These are phyloP conservation scores for Leptopilina clavipes DNA, from an alignment of 1,140 invertebrate genomes.

Conservation along the genomic window DNA sequence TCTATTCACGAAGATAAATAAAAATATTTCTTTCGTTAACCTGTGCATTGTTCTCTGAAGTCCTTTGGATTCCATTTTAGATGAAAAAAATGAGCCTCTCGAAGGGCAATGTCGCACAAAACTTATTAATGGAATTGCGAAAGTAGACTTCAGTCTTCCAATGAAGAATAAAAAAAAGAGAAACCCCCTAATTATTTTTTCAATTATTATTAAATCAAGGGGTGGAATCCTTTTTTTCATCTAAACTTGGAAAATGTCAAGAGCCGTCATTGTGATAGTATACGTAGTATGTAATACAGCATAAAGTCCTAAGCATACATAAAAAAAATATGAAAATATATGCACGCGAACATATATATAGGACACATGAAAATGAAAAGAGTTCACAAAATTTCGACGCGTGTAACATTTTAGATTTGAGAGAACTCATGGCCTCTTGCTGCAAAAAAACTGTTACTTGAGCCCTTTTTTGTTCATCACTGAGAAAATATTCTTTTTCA, in stretches of 20 bases:
- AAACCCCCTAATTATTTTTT: constrained; percentile 37
- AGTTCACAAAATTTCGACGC: background rate
- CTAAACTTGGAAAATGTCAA: constrained; percentile 56
- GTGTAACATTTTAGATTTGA: constrained; percentile 2
- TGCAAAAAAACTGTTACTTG: background rate
- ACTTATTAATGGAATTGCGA: constrained; percentile 28
- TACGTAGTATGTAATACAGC: constrained; percentile 63
- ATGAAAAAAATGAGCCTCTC: background rate
- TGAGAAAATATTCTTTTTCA: background rate
- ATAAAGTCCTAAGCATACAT: constrained; percentile 63
- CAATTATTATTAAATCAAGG: constrained; percentile 4
- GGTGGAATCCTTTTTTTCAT: constrained; percentile 58
- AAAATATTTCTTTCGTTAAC: background rate
- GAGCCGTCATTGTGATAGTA: constrained; percentile 72
- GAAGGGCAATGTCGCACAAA: constrained; percentile 7
- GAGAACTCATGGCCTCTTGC: constrained; percentile 10
- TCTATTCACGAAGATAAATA: no score
- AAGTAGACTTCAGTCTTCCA: constrained; percentile 3
- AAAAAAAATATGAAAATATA: constrained; percentile 34
- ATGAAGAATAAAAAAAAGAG: background rate
- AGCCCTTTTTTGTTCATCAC: background rate
- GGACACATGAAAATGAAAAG: background rate
- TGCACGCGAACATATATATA: constrained; percentile 46
- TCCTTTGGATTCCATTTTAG: background rate
- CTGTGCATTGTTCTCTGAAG: constrained; percentile 12